These are phyloP conservation scores for Probosciger aterrimus DNA, from an alignment of 2,113 vertebrate genomes.

Conservation along the genomic window DNA sequence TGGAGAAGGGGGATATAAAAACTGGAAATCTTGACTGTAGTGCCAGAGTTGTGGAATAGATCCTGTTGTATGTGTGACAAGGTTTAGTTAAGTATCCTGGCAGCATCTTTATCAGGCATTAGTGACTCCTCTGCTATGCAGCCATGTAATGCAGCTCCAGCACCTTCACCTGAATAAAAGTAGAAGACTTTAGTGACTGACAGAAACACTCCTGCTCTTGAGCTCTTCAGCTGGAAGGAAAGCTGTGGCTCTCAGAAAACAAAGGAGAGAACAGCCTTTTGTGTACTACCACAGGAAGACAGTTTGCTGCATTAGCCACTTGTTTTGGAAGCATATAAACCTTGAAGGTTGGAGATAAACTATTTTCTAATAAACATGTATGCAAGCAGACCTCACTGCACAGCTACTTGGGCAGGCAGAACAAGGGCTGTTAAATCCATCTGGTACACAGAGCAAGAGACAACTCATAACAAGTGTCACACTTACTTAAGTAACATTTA, in stretches of 20 bases:
- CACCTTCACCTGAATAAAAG: no score
- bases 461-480: not conserved
- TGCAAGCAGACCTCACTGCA: not conserved
- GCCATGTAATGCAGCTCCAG: fast-evolving
- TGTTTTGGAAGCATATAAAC: not conserved
- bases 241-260: fast-evolving
- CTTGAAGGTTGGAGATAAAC: not conserved
- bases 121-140: no score
- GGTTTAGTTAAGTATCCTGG: no score
- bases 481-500: constrained; percentile 50
- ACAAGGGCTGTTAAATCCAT: not conserved
- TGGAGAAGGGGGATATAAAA: not conserved
- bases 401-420: not conserved
- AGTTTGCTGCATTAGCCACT: not conserved
- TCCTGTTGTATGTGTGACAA: fast-evolving
- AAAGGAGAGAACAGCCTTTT: not conserved
- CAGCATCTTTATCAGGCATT: fast-evolving
- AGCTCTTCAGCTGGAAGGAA: not conserved
- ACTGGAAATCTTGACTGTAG: not conserved
- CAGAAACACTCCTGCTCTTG: not conserved
- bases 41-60: not conserved
- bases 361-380: fast-evolving
- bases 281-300: not conserved
- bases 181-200: not conserved
- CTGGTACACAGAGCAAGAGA: fast-evolving